These are phyloP conservation scores for Stenurella melanura DNA, from an alignment of 2,888 invertebrate genomes.

Conservation along the genomic window DNA sequence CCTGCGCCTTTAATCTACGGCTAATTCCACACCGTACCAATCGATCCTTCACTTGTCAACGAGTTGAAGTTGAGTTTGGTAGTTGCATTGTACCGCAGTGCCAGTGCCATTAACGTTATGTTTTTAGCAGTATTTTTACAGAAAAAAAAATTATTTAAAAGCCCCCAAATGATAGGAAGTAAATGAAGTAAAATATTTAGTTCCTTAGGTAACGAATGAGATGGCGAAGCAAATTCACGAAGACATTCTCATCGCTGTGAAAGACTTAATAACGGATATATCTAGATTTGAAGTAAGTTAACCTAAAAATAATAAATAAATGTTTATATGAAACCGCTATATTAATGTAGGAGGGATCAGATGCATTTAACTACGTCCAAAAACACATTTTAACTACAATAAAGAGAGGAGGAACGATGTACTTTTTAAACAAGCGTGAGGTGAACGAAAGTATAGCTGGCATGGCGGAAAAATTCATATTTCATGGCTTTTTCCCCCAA, in stretches of 20 bases:
- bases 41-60: background rate
- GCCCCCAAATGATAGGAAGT: background rate
- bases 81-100: background rate
- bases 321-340: constrained; percentile 19
- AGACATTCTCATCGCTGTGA: constrained; percentile 56
- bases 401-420: constrained; percentile 66
- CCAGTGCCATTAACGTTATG: background rate
- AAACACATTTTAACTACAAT: constrained; percentile 62
- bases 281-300: constrained; percentile 62
- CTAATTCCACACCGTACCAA: background rate
- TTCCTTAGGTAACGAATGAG: constrained; percentile 22
- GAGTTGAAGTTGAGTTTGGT: background rate
- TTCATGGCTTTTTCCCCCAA: constrained; percentile 68
- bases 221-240: constrained; percentile 61
- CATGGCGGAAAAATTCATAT: constrained; percentile 69
- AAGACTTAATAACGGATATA: constrained; percentile 61
- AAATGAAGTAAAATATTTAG: background rate
- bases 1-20: background rate
- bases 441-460: constrained; percentile 64
- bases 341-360: constrained; percentile 62
- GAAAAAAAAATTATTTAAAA: background rate
- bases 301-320: constrained; percentile 10
- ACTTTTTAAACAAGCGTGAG: constrained; percentile 66
- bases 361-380: constrained; percentile 62
- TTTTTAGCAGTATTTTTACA: background rate